Conservation (phyloP, 2,888 invertebrate species). For the Gisinianus flammeolus region DNA sequence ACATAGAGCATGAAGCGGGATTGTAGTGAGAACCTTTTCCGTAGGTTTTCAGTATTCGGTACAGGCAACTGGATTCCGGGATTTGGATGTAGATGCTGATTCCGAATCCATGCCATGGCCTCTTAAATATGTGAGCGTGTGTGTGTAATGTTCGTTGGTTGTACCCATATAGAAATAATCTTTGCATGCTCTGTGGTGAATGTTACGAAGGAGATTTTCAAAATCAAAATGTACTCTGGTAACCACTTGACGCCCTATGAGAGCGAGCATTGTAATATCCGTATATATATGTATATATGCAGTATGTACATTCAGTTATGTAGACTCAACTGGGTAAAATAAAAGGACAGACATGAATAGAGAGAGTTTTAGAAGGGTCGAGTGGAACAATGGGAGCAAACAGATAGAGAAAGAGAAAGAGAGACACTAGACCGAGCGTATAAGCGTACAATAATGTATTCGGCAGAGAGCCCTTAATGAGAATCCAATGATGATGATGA, state of each 20-base stretch:
- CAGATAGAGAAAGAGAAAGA: not conserved
- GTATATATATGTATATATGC: not conserved
- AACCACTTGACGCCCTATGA: not conserved
- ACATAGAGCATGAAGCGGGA: no score
- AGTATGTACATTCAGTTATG: not conserved
- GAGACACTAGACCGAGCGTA: conserved; percentile 18
- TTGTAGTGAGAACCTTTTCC: not conserved
- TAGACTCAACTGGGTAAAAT: not conserved
- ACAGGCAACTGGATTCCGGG: not conserved
- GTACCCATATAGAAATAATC: not conserved
- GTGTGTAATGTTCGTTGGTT: not conserved
- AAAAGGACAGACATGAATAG: conserved; percentile 12
- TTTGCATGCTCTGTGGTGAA: not conserved
- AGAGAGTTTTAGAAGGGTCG: conserved; percentile 1
- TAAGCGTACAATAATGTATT: conserved; percentile 35
- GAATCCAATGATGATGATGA: conserved; percentile 48
- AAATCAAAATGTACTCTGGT: not conserved
- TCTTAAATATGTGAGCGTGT: not conserved
- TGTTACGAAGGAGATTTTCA: not conserved
- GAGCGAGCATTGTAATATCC: not conserved
- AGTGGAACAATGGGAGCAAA: conserved; percentile 5
- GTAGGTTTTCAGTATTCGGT: not conserved
- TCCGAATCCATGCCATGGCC: not conserved
- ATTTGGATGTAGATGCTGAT: not conserved
- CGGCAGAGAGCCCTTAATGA: conserved; percentile 43